Base-by-base conservation (phyloP, 2,888 invertebrate genomes). In the Tachina grossa region DNA sequence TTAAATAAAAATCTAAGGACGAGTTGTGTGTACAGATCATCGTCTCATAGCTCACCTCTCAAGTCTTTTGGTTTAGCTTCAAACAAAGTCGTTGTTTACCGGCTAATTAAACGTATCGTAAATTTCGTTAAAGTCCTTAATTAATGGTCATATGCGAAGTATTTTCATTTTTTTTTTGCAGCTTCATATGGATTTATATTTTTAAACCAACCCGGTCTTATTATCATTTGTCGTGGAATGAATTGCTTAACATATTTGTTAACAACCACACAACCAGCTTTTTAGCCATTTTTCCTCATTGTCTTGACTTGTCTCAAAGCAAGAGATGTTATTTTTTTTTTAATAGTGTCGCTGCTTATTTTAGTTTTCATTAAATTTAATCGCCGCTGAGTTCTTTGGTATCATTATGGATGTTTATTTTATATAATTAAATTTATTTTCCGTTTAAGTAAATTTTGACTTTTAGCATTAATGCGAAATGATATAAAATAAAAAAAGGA, bases 401-500 rank as follows among this genome's bases (percentile, higher is more conserved):
- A 22, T 51, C 65, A 65, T 57, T 74, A 49, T 66, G 43, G 31
- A 11, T 16, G 31, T 55, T 55, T 66, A 41, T 43, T 43, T 57
- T 16, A 31, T 43, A 22, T 63, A n/a, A 16, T 53, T 19, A 51
- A 69, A 59, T 31, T 68, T 68, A 49, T 68, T 68, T 45, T 41
- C 14, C 47, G 39, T 53, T 78, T 51, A 22, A 65, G 43, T 51
- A 22, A 19, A 79, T 59, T 49, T 65, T 72, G 53, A 53, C 55
- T 81, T 81, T 75, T 72, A 80, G 47, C 57, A 55, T 63, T 53
- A 31, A 76, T n/a, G 55, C 16, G 14, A 51, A 53, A n/a, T 31
- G 31, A 31, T 31, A 31, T 22, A 63, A 75, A 53, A 71, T 22
- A 8, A 39, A n/a, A 57, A 0, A 31, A 31, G 31, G 31, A 31